Base-by-base conservation (phyloP, 2,888 invertebrate genomes). In the Drosophila anomelani region DNA sequence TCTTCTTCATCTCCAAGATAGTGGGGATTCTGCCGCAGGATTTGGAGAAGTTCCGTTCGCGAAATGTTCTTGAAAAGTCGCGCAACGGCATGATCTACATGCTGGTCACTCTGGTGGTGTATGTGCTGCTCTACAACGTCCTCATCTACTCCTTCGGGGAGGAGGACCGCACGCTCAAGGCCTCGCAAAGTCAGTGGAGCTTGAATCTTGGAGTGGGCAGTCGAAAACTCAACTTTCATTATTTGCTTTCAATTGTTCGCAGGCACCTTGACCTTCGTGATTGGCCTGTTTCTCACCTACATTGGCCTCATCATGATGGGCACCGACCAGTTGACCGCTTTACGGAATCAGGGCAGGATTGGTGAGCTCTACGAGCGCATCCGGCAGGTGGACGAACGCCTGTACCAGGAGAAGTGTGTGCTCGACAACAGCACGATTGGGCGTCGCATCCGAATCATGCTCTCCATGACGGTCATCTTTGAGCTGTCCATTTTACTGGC, bases 191-290 rank as follows among this genome's bases (percentile, higher is more conserved):
- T 92, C 75, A 89, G 91, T 85, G 56, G 13, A 54, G 23, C 55
- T 34, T 53, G 2, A 44, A 46, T 2, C 8, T 15, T 12, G 20
- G 32, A 36, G 17, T 41, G 47, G 9, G 15, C n/a, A n/a, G 17
- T 10, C 32, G 20, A 20, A 32, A 6, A 8, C 15, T 26, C 13
- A 34, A 32, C 17, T n/a, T 36, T 6, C 7, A 38, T 64, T 49
- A n/a, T 29, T 61, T 39, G n/a, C 32, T 51, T 34, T 3, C 15
- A 5, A 15, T 34, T 46, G 20, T 17, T 73, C 57, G 5, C 34
- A 92, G 93, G 91, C 53, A 91, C 93, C 9, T 74, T 93, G 23
- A 93, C 93, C 8, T 90, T 90, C 59, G 92, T 92, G 0, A 93
- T 93, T 82, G 92, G 92, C 12, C 67, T 93, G 3, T 92, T 93